Percentiles rank a stretch among this genome's conserved stretches.
phyloP scores from a whole-genome alignment of 92 coral and sea anemone genomes.

The Umimayanthus chanpuru region DNA sequence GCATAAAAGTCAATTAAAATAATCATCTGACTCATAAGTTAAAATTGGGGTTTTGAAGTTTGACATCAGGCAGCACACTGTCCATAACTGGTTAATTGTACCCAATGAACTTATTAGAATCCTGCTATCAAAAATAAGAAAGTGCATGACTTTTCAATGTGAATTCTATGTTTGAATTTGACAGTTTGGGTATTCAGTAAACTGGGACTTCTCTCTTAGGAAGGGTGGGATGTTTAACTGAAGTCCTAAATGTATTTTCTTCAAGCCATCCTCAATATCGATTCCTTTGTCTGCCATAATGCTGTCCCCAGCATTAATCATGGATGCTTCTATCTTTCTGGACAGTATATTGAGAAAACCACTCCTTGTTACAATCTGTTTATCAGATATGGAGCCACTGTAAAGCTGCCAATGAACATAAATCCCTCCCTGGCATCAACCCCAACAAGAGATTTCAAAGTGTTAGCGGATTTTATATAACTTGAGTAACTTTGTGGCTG shows the following conservation, averaged over 20 bases:
- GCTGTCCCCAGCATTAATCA: conserved; percentile 47
- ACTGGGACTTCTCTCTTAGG: conserved; percentile 30
- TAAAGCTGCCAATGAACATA: conserved; percentile 51
- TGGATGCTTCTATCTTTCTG: conserved; percentile 42
- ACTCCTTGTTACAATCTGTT: conserved; percentile 44
- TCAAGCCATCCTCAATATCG: conserved; percentile 43
- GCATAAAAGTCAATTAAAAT: neutral
- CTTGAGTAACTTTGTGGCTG: conserved; percentile 58
- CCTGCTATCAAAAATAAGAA: conserved; percentile 48
- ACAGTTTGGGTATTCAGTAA: conserved; percentile 54
- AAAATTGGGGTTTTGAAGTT: conserved; percentile 54
- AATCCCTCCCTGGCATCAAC: conserved; percentile 31
- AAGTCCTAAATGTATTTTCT: conserved; percentile 51
- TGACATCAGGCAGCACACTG: conserved; percentile 39
- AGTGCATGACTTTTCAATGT: conserved; percentile 49
- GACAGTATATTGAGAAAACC: conserved; percentile 54
- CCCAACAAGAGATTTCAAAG: conserved; percentile 53
- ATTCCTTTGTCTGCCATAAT: conserved; percentile 60
- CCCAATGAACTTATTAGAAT: conserved; percentile 54
- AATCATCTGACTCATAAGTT: conserved; percentile 25
- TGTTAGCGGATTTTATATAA: conserved; percentile 60
- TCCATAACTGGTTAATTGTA: conserved; percentile 48
- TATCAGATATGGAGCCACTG: conserved; percentile 59
- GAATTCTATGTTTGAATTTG: conserved; percentile 50
- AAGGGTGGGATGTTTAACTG: conserved; percentile 51